These are phyloP conservation scores for Mus spretus DNA, from an alignment of 2,797 vertebrate genomes.

Conservation along the genomic window DNA sequence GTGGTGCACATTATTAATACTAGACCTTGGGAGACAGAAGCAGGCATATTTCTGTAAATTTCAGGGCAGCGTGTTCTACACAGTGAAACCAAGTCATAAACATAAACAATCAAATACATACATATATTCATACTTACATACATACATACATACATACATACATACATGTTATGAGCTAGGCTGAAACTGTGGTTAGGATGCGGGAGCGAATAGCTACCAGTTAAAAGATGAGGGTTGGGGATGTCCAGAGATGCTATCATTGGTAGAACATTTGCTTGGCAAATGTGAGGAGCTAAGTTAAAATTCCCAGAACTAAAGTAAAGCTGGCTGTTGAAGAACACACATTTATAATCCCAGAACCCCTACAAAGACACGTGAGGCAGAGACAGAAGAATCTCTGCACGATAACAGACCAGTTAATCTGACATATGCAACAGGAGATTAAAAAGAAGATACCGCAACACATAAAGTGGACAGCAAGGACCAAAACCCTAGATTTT, in stretches of 20 bases:
- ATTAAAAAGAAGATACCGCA: too few relatives aligned
- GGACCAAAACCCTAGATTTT: background rate
- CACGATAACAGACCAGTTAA: background rate
- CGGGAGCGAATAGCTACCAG: background rate
- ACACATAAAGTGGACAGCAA: background rate
- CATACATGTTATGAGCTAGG: background rate
- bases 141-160: background rate
- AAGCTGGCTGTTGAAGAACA: background rate
- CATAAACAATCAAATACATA: background rate
- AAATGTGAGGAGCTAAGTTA: background rate
- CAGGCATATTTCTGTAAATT: background rate
- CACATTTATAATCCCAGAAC: background rate
- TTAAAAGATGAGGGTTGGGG: background rate
- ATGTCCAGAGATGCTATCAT: background rate
- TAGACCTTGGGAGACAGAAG: background rate
- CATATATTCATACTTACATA: background rate
- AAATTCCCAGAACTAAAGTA: background rate
- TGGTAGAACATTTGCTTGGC: background rate
- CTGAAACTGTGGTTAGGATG: background rate
- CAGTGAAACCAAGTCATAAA: background rate
- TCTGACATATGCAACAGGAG: background rate
- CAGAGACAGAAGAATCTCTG: background rate
- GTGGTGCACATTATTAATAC: background rate
- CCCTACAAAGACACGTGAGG: background rate
- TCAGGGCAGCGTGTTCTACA: background rate